A percentile compares a stretch with the other conserved stretches of the same genome.
Conservation (phyloP, 2,113 vertebrate species). For the Sebastes fasciatus region DNA sequence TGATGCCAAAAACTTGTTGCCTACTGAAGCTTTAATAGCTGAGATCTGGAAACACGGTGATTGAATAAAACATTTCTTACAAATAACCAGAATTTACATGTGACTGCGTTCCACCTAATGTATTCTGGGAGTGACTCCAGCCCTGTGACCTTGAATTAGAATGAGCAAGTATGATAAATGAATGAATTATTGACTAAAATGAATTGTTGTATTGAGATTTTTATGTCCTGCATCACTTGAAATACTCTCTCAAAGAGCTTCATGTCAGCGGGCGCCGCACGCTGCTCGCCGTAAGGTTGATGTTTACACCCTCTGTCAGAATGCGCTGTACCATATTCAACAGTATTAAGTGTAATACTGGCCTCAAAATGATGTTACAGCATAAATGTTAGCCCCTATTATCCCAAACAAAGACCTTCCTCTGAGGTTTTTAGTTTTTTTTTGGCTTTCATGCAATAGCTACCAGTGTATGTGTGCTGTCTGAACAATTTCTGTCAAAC, state of each 20-base stretch:
- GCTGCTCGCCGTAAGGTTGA: background rate
- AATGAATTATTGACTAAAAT: too few species aligned
- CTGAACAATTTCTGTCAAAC: constrained; percentile 19
- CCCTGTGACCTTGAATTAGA: background rate
- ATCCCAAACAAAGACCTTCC: constrained; percentile 22
- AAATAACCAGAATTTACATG: background rate
- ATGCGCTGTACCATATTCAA: background rate
- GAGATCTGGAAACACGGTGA: too few species aligned
- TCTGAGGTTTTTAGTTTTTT: background rate
- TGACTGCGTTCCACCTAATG: too few species aligned
- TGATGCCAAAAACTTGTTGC: too few species aligned
- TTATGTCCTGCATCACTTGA: background rate
- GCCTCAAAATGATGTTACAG: constrained; percentile 9
- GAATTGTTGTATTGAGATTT: too few species aligned
- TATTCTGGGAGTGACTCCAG: background rate
- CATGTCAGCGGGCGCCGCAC: background rate
- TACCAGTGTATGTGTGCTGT: constrained; percentile 16
- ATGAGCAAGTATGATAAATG: background rate
- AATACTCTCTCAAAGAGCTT: background rate
- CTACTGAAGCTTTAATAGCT: too few species aligned
- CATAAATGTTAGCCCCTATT: constrained; percentile 15
- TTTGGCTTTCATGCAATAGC: background rate
- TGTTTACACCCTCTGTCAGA: constrained; percentile 5
- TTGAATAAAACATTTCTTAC: too few species aligned
- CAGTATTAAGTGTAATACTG: constrained; percentile 1